phyloP scores from a whole-genome alignment of 2,888 invertebrate species.

The Drosophila subquinaria region DNA sequence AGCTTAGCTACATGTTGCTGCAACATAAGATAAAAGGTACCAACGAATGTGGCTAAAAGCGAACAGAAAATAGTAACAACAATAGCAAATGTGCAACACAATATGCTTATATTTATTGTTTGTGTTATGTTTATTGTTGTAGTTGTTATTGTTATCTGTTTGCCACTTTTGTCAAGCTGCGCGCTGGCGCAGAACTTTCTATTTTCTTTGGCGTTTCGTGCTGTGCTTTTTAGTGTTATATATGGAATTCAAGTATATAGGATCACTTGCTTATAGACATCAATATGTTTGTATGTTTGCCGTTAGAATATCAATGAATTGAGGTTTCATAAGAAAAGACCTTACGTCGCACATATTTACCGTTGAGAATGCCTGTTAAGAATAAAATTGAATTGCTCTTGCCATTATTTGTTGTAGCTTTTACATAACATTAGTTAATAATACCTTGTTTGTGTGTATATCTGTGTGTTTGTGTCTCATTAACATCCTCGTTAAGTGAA shows the following conservation, averaged over 20 bases:
- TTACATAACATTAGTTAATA: slow-evolving; percentile 47
- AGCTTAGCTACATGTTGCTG: slow-evolving; percentile 55
- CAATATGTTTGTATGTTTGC: slow-evolving; percentile 18
- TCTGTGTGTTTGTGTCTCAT: slow-evolving; percentile 12
- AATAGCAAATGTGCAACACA: slow-evolving; percentile 32
- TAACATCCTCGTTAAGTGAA: slow-evolving; percentile 44
- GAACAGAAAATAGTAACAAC: slow-evolving; percentile 13
- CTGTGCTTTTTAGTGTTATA: slow-evolving; percentile 45
- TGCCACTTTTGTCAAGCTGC: slow-evolving; percentile 38
- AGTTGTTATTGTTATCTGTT: slow-evolving; percentile 20
- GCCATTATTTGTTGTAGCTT: slow-evolving; percentile 13
- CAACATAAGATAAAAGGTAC: slow-evolving; percentile 46
- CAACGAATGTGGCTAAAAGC: slow-evolving; percentile 20
- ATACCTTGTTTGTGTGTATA: slow-evolving; percentile 26
- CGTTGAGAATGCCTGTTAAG: slow-evolving; percentile 35
- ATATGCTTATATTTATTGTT: slow-evolving; percentile 23
- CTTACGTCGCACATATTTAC: slow-evolving; percentile 24
- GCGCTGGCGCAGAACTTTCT: slow-evolving; percentile 80
- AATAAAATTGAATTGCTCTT: slow-evolving; percentile 20
- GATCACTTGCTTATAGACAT: background rate
- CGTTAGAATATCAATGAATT: slow-evolving; percentile 68
- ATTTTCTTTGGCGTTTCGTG: slow-evolving; percentile 82
- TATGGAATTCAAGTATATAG: background rate
- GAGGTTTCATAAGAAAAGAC: slow-evolving; percentile 34
- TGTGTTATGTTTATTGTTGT: slow-evolving; percentile 9